Conservation (phyloP, 2,888 invertebrate genomes). For the Sphaeridia pumilis region DNA sequence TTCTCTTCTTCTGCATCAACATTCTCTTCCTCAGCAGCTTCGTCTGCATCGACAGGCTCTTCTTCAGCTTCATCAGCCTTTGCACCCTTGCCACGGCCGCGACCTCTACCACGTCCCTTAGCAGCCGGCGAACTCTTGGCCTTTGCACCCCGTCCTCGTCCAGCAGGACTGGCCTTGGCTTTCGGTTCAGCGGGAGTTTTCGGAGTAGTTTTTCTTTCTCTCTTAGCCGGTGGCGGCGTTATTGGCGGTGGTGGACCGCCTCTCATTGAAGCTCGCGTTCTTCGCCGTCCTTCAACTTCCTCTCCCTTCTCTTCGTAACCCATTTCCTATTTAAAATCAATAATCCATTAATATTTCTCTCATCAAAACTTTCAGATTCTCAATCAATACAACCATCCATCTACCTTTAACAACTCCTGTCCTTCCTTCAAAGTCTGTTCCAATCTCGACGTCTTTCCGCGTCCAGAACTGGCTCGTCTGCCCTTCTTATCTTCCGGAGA, state of each 20-base stretch:
- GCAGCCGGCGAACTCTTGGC: constrained; percentile 7
- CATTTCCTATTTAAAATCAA: constrained; percentile 27
- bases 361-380: neutral
- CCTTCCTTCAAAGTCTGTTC: constrained; percentile 35
- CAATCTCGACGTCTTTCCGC: constrained; percentile 29
- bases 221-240: constrained; percentile 33
- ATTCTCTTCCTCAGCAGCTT: neutral
- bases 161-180: neutral
- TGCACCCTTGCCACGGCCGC: constrained; percentile 23
- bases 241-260: constrained; percentile 28
- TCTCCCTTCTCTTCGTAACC: constrained; percentile 29
- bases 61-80: constrained; percentile 17
- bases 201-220: constrained; percentile 21
- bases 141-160: constrained; percentile 9
- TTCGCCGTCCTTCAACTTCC: constrained; percentile 28
- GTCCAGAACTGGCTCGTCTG: constrained; percentile 27
- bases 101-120: constrained; percentile 11
- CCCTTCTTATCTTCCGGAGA: constrained; percentile 19
- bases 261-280: constrained; percentile 33
- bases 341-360: neutral
- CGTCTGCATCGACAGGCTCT: constrained; percentile 5
- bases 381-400: neutral
- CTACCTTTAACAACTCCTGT: constrained; percentile 33
- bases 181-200: neutral
- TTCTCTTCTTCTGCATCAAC: constrained; percentile 14